Evolutionary conservation across 2,113 vertebrate species (phyloP), one percentile per base, ranked within the genome.

Genomic region (Oreochromis niloticus): DNA sequence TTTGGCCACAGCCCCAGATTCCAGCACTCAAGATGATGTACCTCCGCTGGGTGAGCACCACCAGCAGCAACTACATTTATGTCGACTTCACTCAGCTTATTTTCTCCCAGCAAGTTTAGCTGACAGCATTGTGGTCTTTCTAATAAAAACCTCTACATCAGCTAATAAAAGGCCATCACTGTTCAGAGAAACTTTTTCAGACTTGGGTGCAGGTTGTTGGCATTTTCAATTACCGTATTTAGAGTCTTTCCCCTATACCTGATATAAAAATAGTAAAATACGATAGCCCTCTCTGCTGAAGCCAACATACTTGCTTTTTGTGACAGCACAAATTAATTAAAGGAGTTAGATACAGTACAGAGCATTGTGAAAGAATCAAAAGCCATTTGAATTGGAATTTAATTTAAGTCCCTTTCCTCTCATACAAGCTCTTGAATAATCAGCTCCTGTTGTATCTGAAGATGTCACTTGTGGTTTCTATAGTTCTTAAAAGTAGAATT

Each of bases 31-130:
- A 91, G 97, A 96, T 46, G 96, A 97, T 86, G 83, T 81, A 6
- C 97, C 96, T 83, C 97, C 97, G 13, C 94, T 96, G 94, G 97
- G 98, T 98, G 89, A 93, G 87, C 87, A 11, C 8, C 41, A 8
- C 5, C 19, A 43, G 14, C 46, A 17, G 36, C 32, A 50, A 32
- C 39, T 73, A 73, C 39, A 73, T 46, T 73, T 73, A 46, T 73
- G 68, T 73, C 3, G 1, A 75, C 5, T 46, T 75, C 59, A 39
- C n/a, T 83, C 43, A 48, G 30, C 50, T 24, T 27, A 27, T 73
- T 66, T 66, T 39, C 17, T 48, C 17, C n/a, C 55, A 46, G 24
- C 6, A 48, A 48, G 24, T 46, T 82, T 50, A 34, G 57, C 43
- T 63, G 16, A 34, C 27, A 82, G 41, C 57, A 50, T 10, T 34